Evolutionary conservation across 1,140 invertebrate genomes (phyloP).

Genomic region (Hydropsyche tenuis): DNA sequence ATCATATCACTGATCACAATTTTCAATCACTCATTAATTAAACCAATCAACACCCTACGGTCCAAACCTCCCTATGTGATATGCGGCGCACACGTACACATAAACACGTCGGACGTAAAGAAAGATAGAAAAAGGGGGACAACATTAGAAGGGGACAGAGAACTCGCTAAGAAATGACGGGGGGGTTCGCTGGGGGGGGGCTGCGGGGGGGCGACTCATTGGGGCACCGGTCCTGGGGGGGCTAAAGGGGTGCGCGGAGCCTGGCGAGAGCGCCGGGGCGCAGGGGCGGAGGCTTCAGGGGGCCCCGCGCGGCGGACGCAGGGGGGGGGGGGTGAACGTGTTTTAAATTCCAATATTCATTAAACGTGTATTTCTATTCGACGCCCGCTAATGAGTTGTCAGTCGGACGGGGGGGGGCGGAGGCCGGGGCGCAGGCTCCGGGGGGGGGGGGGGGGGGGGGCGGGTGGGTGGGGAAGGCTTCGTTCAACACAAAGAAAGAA

Average conservation of each 20-base stretch:
- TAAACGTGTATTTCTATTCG: slow-evolving; percentile 52
- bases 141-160: slow-evolving; percentile 51
- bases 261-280: slow-evolving; percentile 29
- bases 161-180: slow-evolving; percentile 48
- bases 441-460: slow-evolving; percentile 32
- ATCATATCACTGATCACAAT: too few species aligned
- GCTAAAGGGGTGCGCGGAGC: slow-evolving; percentile 31
- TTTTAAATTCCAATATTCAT: slow-evolving; percentile 52
- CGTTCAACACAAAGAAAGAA: slow-evolving; percentile 25
- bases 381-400: slow-evolving; percentile 51
- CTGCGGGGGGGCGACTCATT: background rate
- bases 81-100: slow-evolving; percentile 44
- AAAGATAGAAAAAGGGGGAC: slow-evolving; percentile 52
- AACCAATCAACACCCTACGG: too few species aligned
- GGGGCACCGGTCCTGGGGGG: slow-evolving; percentile 9
- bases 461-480: slow-evolving; percentile 9
- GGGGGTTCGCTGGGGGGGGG: slow-evolving; percentile 10
- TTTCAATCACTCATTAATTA: too few species aligned
- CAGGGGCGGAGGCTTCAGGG: background rate
- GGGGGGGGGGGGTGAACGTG: slow-evolving; percentile 47
- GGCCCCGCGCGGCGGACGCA: background rate
- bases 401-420: slow-evolving; percentile 43
- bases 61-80: slow-evolving; percentile 39
- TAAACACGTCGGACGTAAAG: slow-evolving; percentile 51
- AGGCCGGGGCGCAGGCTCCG: slow-evolving; percentile 8